phyloP scores from a whole-genome alignment of 2,888 invertebrate genomes.

The Chorisops tibialis region DNA sequence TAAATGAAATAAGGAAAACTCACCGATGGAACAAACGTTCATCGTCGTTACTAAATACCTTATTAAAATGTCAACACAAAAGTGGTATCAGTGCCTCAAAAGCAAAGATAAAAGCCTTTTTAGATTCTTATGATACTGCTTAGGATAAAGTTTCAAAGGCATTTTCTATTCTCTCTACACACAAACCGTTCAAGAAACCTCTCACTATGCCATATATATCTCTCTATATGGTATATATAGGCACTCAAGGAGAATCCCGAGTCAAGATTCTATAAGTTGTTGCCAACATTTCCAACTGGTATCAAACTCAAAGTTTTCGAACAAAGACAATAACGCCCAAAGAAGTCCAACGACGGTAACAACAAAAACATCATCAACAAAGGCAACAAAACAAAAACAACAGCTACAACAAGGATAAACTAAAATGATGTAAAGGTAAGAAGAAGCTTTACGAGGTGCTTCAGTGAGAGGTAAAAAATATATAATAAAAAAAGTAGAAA shows the following conservation, averaged over 20 bases:
- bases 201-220: no score
- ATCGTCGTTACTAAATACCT: slow-evolving; percentile 2
- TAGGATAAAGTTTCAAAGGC: slow-evolving; percentile 17
- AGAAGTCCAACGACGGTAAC: background rate
- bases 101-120: slow-evolving; percentile 1
- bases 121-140: background rate
- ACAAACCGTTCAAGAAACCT: no score
- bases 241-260: background rate
- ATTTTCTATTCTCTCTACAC: no score
- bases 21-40: no score
- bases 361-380: slow-evolving; percentile 13
- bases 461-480: slow-evolving; percentile 3
- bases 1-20: no score
- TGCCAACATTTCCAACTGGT: slow-evolving; percentile 2
- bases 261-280: background rate
- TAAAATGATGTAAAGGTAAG: background rate
- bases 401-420: background rate
- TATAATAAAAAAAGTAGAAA: slow-evolving; percentile 11
- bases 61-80: slow-evolving; percentile 12
- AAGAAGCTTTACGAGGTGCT: background rate
- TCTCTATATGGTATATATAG: no score
- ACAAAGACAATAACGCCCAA: background rate
- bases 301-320: background rate
- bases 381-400: slow-evolving; percentile 7
- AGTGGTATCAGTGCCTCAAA: slow-evolving; percentile 20